Percentiles rank a stretch among this genome's conserved stretches.
Evolutionary conservation across 2,113 vertebrate species (phyloP).

Genomic region (Charadrius vociferus): DNA sequence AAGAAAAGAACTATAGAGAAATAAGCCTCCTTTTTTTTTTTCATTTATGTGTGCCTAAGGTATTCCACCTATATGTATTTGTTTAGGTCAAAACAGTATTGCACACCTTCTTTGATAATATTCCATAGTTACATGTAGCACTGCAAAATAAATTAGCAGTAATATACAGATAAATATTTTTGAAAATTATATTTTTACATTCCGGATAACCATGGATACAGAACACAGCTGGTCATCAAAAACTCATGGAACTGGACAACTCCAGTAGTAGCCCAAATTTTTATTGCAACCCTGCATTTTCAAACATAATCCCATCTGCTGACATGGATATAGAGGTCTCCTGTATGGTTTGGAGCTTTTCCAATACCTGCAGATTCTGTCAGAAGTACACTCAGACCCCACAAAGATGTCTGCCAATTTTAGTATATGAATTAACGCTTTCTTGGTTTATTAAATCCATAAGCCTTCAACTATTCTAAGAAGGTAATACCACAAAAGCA

Average conservation of each 20-base stretch:
- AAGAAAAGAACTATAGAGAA: neutral
- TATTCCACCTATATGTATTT: neutral
- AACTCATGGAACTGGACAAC: neutral
- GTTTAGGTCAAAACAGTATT: neutral
- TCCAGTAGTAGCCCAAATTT: conserved; percentile 4
- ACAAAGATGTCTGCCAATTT: neutral
- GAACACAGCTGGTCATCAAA: conserved; percentile 35
- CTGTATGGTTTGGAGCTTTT: neutral
- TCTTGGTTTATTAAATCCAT: neutral
- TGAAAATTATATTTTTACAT: neutral
- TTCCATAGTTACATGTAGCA: neutral
- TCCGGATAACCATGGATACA: neutral
- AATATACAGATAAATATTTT: neutral
- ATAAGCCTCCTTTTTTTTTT: neutral
- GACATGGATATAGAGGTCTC: neutral
- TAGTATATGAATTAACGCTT: neutral
- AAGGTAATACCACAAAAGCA: neutral
- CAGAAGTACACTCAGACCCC: neutral
- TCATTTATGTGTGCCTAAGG: neutral
- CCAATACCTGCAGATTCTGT: neutral
- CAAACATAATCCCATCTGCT: conserved; percentile 26
- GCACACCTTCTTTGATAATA: neutral
- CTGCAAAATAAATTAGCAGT: neutral
- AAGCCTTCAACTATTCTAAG: neutral
- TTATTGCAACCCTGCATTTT: conserved; percentile 39